These are phyloP conservation scores for Progne subis DNA, from an alignment of 2,113 vertebrate genomes.

Conservation along the genomic window DNA sequence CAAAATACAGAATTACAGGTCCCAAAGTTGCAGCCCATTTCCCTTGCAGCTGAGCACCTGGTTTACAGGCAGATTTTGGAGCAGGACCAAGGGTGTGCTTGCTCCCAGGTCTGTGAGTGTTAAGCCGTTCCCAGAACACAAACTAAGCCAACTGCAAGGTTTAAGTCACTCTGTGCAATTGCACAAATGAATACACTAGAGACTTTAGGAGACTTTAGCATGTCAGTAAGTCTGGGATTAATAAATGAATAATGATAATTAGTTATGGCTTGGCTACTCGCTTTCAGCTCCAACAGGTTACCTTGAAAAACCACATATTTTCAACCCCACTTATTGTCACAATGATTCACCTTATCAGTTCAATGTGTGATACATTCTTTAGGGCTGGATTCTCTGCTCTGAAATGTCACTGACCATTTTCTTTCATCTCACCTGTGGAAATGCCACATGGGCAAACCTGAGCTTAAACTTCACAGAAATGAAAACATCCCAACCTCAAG, in stretches of 20 bases:
- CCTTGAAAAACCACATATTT: not conserved
- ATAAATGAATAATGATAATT: not conserved
- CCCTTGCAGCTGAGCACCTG: not conserved
- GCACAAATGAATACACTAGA: not conserved
- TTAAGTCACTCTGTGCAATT: not conserved
- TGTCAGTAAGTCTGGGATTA: not conserved
- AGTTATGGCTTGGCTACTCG: not conserved
- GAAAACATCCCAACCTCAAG: not conserved
- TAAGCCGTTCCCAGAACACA: not conserved
- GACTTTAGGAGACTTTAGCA: not conserved
- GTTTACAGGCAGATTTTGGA: conserved; percentile 5
- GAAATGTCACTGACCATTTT: not conserved
- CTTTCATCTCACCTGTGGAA: not conserved
- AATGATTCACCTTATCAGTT: not conserved
- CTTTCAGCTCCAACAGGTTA: not conserved
- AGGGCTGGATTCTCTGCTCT: not conserved
- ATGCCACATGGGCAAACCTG: not conserved
- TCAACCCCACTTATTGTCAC: not conserved
- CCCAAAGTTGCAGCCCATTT: not conserved
- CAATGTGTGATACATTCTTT: not conserved
- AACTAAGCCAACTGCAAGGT: not conserved
- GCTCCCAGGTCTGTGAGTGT: not conserved
- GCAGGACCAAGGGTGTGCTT: not conserved
- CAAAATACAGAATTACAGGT: not conserved
- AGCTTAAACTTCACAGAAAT: conserved; percentile 5